phyloP scores from a whole-genome alignment of 2,888 invertebrate species.

The Melinaea menophilus region DNA sequence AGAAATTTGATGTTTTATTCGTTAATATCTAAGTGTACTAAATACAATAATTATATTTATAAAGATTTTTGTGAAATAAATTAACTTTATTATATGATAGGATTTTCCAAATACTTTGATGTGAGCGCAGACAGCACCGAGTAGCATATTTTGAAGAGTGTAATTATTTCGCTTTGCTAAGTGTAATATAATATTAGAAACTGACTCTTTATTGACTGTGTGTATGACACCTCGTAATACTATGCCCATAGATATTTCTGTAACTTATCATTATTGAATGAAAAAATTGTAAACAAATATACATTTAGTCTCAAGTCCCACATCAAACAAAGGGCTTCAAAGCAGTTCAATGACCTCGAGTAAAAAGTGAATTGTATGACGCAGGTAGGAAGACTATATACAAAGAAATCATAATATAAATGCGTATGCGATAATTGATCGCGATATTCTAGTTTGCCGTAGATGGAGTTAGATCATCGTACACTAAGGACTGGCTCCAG shows the following conservation, averaged over 20 bases:
- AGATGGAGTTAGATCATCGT: conserved; percentile 67
- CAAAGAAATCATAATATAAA: conserved; percentile 58
- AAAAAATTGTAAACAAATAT: too few relatives aligned
- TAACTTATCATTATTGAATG: too few relatives aligned
- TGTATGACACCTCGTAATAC: conserved; percentile 26
- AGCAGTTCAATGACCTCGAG: conserved; percentile 53
- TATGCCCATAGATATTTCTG: too few relatives aligned
- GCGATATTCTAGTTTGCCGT: conserved; percentile 64
- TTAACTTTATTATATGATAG: too few relatives aligned
- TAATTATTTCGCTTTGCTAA: conserved; percentile 51
- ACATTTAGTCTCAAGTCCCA: conserved; percentile 21
- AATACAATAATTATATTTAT: too few relatives aligned
- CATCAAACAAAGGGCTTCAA: conserved; percentile 50
- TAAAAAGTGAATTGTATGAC: conserved; percentile 47
- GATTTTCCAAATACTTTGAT: too few relatives aligned
- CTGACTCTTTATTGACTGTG: conserved; percentile 44
- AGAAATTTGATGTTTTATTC: too few relatives aligned
- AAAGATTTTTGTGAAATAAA: too few relatives aligned
- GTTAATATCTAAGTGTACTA: too few relatives aligned
- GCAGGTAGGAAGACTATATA: conserved; percentile 42
- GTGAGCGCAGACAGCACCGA: conserved; percentile 26
- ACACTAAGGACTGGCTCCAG: conserved; percentile 54
- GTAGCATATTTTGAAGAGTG: conserved; percentile 17
- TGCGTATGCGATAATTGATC: conserved; percentile 58
- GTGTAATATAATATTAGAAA: conserved; percentile 38